Base-by-base conservation (phyloP, 2,113 vertebrate genomes). In the Sceloporus tristichus region DNA sequence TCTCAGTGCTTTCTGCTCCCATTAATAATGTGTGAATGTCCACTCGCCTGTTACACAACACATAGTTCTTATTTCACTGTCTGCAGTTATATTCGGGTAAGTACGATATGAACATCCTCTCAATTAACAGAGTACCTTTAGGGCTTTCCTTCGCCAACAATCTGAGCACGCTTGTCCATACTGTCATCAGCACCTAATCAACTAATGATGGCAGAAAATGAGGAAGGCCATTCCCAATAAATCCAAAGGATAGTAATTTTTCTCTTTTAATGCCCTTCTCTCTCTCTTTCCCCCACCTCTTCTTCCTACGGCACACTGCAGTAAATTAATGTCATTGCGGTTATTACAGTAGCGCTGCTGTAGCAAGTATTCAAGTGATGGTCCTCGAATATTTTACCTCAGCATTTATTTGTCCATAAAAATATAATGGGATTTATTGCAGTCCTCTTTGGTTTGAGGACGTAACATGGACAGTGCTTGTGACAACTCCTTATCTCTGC, bases 401-500 rank as follows among this genome's bases (percentile, higher is more conserved):
- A 97, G 96, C 97, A 97, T 98, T 98, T 98, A 98, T 98, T 98
- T 98, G 97, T 98, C 97, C 95, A 98, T 98, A 98, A 98, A 98
- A 88, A 97, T 97, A 97, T 97, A 98, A 94, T 82, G 94, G 94
- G 95, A 98, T 97, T 98, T 97, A 98, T 97, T 95, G 88, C 92
- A 85, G 84, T 94, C 92, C 96, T 97, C 96, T 95, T 94, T 95
- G 95, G 91, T 96, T 97, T 96, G 97, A 97, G 96, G 96, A 96
- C 94, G 95, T 78, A 27, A 94, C 93, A 34, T 94, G 96, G 95
- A 96, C 93, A 96, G 95, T 95, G 96, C 95, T 95, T 96, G 94
- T 96, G 95, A 92, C 95, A 91, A 94, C 91, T 94, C 95, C 96
- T 94, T 90, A 92, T 94, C 95, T 94, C 83, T 76, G 88, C 92